Evolutionary conservation across 2,113 vertebrate species (phyloP), one percentile per base, ranked within the genome.

Genomic region (Gobio gobio): DNA sequence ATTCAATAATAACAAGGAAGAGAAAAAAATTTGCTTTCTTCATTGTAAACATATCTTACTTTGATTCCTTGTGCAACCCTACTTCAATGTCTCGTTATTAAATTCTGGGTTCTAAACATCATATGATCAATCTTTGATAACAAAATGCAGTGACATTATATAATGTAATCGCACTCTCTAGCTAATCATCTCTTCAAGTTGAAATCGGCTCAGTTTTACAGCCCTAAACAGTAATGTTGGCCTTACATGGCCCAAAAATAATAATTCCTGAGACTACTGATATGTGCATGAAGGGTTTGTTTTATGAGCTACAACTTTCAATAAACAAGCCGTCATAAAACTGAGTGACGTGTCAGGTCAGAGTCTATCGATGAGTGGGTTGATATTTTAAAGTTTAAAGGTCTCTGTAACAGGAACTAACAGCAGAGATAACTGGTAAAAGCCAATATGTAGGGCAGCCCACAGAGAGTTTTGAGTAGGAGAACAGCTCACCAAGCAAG

Each of bases 401-500:
- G 54, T 79, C 82, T 83, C 75, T 83, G 59, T 83, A 83, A 68
- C 66, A 74, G 84, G 87, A 86, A 83, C 77, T 20, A 78, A 59
- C 13, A 54, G 22, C 16, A 72, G 9, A 88, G 45, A 82, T 82
- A 88, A 85, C 43, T 61, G 36, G 6, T 14, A 29, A 47, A 76
- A 70, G 51, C 51, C 78, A 85, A 87, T 83, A 86, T 22, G 33
- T 63, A 56, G 72, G 58, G 40, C 49, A 81, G 72, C 29, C 79
- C 20, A 79, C 49, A 29, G 7, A 20, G 64, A 59, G n/a, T 72
- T 56, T 72, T 12, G n/a, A 36, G 47, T 47, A 22, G 24, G 79
- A 72, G 12, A 49, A 78, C 73, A 91, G 91, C 87, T 96, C 95
- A 98, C 97, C 97, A 87, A 99, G 93, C 78, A 99, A 94, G 91